These are phyloP conservation scores for Hoplodrina blanda DNA, from an alignment of 2,888 invertebrate genomes.

Conservation along the genomic window DNA sequence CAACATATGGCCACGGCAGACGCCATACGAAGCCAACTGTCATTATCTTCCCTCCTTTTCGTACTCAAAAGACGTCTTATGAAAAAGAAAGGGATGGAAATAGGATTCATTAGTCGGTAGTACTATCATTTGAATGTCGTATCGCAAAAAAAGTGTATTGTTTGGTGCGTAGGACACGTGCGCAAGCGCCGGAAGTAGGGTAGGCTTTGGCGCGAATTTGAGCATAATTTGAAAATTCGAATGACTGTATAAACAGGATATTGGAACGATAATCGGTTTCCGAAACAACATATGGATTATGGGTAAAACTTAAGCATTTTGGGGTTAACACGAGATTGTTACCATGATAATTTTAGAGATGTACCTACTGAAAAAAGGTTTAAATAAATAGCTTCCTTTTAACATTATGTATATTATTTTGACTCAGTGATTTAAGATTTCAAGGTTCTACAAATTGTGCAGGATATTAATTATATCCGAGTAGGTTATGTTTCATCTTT, in stretches of 20 bases:
- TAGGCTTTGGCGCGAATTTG: conserved; percentile 88
- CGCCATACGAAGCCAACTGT: conserved; percentile 88
- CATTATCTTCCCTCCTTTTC: conserved; percentile 76
- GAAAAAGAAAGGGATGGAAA: conserved; percentile 72
- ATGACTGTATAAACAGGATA: conserved; percentile 84
- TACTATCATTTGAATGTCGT: conserved; percentile 86
- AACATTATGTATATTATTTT: conserved; percentile 39
- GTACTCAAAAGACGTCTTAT: conserved; percentile 42
- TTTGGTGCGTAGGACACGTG: conserved; percentile 82
- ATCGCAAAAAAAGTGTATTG: conserved; percentile 88
- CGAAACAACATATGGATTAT: conserved; percentile 86
- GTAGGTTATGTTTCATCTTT: background rate
- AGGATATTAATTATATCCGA: conserved; percentile 24
- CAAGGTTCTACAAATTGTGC: conserved; percentile 7
- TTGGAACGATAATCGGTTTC: conserved; percentile 83
- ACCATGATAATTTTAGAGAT: conserved; percentile 54
- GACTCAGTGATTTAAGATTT: conserved; percentile 44
- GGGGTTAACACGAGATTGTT: conserved; percentile 55
- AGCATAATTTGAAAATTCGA: conserved; percentile 82
- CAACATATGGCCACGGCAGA: conserved; percentile 89
- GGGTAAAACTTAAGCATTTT: conserved; percentile 65
- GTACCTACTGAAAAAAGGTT: conserved; percentile 45
- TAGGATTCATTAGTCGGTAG: conserved; percentile 87
- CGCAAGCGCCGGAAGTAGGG: conserved; percentile 82
- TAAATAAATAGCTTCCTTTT: conserved; percentile 55